Evolutionary conservation across 1,140 invertebrate species (phyloP).

Genomic region (Wasmannia auropunctata): DNA sequence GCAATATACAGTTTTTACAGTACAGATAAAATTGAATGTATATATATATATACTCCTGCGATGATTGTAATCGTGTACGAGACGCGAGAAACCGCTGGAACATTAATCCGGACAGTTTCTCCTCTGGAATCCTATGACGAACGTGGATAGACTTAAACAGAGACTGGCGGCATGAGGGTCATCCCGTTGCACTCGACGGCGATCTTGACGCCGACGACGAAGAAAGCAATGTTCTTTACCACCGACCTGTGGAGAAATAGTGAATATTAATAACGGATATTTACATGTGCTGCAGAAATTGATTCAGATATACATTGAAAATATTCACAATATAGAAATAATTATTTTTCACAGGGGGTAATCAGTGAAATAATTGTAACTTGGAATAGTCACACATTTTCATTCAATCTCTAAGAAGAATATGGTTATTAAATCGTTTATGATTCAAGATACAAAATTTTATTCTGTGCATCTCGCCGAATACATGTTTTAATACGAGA

Average conservation of each 20-base stretch:
- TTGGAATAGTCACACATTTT: neutral
- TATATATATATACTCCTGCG: neutral
- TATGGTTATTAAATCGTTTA: no score
- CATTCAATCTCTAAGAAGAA: no score
- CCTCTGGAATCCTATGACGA: neutral
- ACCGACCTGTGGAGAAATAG: constrained; percentile 87
- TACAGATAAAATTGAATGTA: neutral
- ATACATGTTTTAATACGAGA: no score
- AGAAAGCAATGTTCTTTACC: constrained; percentile 89
- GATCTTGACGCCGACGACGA: constrained; percentile 88
- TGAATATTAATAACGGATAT: neutral
- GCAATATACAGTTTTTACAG: constrained; percentile 24
- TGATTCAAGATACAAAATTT: no score
- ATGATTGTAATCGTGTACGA: neutral
- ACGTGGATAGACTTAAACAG: constrained; percentile 50
- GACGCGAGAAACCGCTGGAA: neutral
- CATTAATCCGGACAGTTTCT: neutral
- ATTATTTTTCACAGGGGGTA: no score
- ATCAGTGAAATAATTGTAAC: neutral
- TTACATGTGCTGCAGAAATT: neutral
- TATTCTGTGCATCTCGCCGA: no score
- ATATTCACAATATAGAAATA: no score
- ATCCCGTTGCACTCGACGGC: constrained; percentile 89
- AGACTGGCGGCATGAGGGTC: constrained; percentile 84
- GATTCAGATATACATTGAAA: neutral